phyloP scores from a whole-genome alignment of 2,113 vertebrate species.

The Charadrius vociferus region DNA sequence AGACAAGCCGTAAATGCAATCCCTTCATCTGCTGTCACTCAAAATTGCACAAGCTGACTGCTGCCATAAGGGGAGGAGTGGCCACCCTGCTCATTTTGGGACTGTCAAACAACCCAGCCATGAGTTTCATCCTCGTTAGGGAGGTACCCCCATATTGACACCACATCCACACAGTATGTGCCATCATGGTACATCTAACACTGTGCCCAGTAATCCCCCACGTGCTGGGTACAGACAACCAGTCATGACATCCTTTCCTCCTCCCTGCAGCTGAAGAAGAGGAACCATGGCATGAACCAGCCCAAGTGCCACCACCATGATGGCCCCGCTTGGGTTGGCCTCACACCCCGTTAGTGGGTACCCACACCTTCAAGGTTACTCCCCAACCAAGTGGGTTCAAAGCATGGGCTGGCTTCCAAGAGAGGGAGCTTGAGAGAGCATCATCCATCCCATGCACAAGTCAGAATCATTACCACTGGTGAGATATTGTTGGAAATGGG shows the following conservation, averaged over 20 bases:
- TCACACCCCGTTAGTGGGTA: rapidly evolving
- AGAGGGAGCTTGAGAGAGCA: neutral
- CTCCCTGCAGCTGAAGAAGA: neutral
- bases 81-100: neutral
- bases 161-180: rapidly evolving
- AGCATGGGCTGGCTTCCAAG: neutral
- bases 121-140: neutral
- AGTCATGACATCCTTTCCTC: rapidly evolving
- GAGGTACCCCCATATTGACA: neutral
- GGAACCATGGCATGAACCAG: neutral
- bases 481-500: neutral
- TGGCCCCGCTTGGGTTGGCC: neutral
- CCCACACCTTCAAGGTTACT: too few relatives aligned
- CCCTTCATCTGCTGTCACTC: constrained; percentile 57
- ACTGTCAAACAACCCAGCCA: neutral
- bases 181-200: rapidly evolving
- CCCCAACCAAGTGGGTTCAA: neutral
- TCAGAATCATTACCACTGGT: neutral
- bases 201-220: neutral
- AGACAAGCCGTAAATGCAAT: constrained; percentile 35
- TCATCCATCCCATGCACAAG: neutral
- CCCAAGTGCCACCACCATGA: rapidly evolving
- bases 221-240: rapidly evolving
- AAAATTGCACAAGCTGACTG: neutral
- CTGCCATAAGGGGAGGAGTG: neutral